phyloP scores from a whole-genome alignment of 2,797 vertebrate genomes.

The Ceyx erithaca region DNA sequence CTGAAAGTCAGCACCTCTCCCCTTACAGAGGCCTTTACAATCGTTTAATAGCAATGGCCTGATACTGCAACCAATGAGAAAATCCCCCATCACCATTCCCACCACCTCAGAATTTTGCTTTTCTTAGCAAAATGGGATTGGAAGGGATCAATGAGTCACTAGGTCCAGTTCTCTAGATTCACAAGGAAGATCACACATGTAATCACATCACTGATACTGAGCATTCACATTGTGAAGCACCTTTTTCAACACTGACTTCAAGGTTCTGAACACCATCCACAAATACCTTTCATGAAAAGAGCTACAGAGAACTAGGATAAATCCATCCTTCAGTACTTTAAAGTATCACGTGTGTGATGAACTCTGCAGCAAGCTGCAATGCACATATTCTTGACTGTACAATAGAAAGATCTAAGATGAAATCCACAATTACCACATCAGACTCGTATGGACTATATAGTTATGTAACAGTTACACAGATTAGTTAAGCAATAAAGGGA shows the following conservation, averaged over 20 bases:
- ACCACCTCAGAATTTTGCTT: background rate
- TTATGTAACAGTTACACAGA: background rate
- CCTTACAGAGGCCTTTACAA: constrained; percentile 42
- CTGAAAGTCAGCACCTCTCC: constrained; percentile 55
- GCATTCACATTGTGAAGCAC: background rate
- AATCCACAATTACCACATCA: rapidly evolving
- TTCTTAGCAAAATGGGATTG: background rate
- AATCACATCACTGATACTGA: background rate
- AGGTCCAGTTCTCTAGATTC: background rate
- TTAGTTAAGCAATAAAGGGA: background rate
- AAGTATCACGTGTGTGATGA: background rate
- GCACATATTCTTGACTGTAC: background rate
- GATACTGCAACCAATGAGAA: background rate
- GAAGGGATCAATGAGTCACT: background rate
- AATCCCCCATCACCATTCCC: background rate
- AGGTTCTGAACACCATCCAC: background rate
- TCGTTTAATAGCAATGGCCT: background rate
- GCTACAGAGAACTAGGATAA: background rate
- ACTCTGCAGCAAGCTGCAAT: background rate
- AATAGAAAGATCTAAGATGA: background rate
- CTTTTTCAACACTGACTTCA: background rate
- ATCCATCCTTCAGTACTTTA: background rate
- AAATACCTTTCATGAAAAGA: background rate
- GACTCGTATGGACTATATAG: background rate
- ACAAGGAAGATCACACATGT: rapidly evolving